Conservation (phyloP, 2,888 invertebrate genomes). For the Cosmorhoe ocellata region DNA sequence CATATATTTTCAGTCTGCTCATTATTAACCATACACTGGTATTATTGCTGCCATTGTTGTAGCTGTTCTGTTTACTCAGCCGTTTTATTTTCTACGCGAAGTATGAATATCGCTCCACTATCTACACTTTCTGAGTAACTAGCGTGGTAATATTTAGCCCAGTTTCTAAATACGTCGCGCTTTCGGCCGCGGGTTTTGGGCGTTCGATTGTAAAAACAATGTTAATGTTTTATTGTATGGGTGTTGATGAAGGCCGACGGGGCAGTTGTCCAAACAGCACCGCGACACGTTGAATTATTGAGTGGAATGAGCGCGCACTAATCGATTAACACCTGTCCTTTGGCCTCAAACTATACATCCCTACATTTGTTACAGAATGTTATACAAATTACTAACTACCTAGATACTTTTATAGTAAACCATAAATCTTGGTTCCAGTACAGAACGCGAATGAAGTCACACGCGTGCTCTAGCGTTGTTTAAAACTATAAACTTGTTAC, state of each 20-base stretch:
- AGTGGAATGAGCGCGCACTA: conserved; percentile 63
- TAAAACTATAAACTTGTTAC: not conserved
- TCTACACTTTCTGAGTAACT: conserved; percentile 15
- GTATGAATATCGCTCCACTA: conserved; percentile 30
- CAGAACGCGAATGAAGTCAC: not conserved
- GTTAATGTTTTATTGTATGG: conserved; percentile 78
- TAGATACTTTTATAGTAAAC: too few species aligned
- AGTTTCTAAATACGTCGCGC: conserved; percentile 63
- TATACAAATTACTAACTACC: too few species aligned
- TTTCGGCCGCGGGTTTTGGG: conserved; percentile 41
- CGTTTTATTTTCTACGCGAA: conserved; percentile 43
- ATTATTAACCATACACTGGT: conserved; percentile 28
- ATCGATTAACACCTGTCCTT: conserved; percentile 77
- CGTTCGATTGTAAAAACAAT: conserved; percentile 77
- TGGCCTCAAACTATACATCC: conserved; percentile 12
- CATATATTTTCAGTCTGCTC: conserved; percentile 24
- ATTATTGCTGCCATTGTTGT: conserved; percentile 24
- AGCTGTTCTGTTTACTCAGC: conserved; percentile 46
- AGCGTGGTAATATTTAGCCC: conserved; percentile 50
- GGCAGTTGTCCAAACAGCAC: conserved; percentile 77
- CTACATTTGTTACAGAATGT: not conserved
- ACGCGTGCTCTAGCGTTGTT: not conserved
- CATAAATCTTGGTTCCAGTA: too few species aligned
- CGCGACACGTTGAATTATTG: conserved; percentile 73
- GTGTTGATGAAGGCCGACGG: conserved; percentile 75